Percentiles rank a stretch among this genome's conserved stretches.
These are phyloP conservation scores for Melangyna quadrimaculata DNA, from an alignment of 2,888 invertebrate species.

Conservation along the genomic window DNA sequence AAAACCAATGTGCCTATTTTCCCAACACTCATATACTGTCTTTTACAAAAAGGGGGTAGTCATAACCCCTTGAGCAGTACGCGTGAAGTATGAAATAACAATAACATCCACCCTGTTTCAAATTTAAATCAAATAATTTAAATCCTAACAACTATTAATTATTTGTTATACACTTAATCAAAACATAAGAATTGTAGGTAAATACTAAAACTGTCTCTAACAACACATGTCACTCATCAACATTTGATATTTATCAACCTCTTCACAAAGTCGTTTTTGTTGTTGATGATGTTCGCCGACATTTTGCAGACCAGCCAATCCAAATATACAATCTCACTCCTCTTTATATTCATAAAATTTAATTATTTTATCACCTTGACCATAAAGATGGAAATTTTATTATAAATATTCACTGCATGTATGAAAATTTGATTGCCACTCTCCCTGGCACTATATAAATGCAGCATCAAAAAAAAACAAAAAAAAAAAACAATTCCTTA, in stretches of 20 bases:
- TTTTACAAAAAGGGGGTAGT: no score
- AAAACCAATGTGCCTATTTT: no score
- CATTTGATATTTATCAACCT: constrained; percentile 14
- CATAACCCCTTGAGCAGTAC: no score
- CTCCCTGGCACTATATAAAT: not conserved
- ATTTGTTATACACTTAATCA: not conserved
- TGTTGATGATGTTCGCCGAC: not conserved
- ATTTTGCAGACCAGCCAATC: not conserved
- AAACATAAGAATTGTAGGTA: not conserved
- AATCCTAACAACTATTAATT: not conserved
- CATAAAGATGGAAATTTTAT: constrained; percentile 40
- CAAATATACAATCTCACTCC: not conserved
- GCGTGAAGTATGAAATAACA: no score
- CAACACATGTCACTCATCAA: constrained; percentile 54
- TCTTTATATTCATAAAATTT: constrained; percentile 19
- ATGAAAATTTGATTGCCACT: constrained; percentile 11
- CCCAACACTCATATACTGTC: no score
- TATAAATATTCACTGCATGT: constrained; percentile 28
- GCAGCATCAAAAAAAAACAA: not conserved
- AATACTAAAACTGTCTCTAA: constrained; percentile 2
- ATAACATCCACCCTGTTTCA: no score
- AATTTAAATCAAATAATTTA: not conserved
- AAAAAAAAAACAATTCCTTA: not conserved
- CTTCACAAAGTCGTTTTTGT: not conserved
- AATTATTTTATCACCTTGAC: constrained; percentile 46